Evolutionary conservation across 2,888 invertebrate species (phyloP).

Genomic region (Drosophila melanocephala): DNA sequence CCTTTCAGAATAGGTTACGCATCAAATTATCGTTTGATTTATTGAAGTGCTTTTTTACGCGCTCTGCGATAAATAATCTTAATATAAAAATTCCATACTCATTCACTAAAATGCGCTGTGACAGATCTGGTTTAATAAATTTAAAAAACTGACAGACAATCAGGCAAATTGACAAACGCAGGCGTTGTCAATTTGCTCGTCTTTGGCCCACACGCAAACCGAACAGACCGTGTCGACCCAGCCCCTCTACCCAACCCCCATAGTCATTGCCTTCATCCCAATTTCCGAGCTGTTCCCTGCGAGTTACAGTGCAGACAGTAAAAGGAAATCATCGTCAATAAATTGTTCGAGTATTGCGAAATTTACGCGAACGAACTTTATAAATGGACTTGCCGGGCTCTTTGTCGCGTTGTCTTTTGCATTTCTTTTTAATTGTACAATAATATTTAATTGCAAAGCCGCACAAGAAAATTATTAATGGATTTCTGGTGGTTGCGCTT

Average conservation of each 20-base stretch:
- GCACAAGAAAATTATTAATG: slow-evolving; percentile 61
- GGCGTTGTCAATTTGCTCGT: slow-evolving; percentile 34
- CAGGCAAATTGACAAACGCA: slow-evolving; percentile 61
- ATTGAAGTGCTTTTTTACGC: slow-evolving; percentile 15
- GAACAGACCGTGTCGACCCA: slow-evolving; percentile 6
- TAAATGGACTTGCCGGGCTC: slow-evolving; percentile 39
- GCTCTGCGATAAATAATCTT: slow-evolving; percentile 13
- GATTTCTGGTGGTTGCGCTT: slow-evolving; percentile 24
- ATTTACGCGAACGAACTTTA: slow-evolving; percentile 45
- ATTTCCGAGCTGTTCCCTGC: neutral
- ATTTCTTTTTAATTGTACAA: slow-evolving; percentile 70
- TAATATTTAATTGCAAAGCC: slow-evolving; percentile 73
- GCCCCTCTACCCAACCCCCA: neutral
- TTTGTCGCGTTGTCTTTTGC: slow-evolving; percentile 60
- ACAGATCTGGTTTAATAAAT: slow-evolving; percentile 59
- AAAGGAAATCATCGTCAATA: slow-evolving; percentile 65
- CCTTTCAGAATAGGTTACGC: neutral
- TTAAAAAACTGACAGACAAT: slow-evolving; percentile 57
- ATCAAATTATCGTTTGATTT: slow-evolving; percentile 35
- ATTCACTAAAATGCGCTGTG: slow-evolving; percentile 27
- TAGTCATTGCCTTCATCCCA: neutral
- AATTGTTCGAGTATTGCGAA: slow-evolving; percentile 55
- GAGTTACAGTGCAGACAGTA: slow-evolving; percentile 14
- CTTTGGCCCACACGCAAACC: slow-evolving; percentile 55
- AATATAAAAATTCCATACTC: slow-evolving; percentile 36